A percentile compares a stretch with the other conserved stretches of the same genome.
Evolutionary conservation across 2,888 invertebrate species (phyloP).

Genomic region (Machimus atricapillus): DNA sequence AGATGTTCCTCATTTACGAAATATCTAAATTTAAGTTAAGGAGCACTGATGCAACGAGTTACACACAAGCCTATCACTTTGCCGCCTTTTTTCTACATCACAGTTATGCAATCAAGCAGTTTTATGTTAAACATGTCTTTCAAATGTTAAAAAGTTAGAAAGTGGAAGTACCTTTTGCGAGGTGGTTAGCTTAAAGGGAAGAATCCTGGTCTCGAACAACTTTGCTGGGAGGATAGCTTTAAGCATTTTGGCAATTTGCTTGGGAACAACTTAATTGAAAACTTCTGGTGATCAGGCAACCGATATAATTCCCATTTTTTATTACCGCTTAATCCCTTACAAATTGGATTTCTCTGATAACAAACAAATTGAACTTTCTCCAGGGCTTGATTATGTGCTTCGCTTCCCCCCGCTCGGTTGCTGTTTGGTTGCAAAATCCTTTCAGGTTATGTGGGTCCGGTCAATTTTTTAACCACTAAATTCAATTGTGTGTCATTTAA

Average conservation of each 20-base stretch:
- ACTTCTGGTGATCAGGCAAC: neutral
- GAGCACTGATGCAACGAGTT: too few relatives aligned
- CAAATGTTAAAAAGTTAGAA: neutral
- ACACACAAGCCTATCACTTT: neutral
- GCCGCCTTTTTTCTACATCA: neutral
- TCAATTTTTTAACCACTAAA: neutral
- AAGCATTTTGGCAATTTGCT: conserved; percentile 14
- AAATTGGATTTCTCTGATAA: neutral
- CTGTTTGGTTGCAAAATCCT: neutral
- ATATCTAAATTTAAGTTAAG: too few relatives aligned
- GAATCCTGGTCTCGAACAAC: conserved; percentile 53
- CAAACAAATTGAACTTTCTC: conserved; percentile 12
- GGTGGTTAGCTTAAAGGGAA: conserved; percentile 59
- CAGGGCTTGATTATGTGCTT: neutral
- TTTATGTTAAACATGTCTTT: neutral
- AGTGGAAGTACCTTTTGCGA: conserved; percentile 57
- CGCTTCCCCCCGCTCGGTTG: neutral
- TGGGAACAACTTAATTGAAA: neutral
- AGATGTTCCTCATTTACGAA: too few relatives aligned
- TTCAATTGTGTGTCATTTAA: neutral
- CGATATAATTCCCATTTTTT: conserved; percentile 1
- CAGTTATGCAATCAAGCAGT: neutral
- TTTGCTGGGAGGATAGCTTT: conserved; percentile 51
- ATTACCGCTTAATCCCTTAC: neutral
- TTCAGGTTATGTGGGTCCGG: conserved; percentile 18